Percentiles rank a stretch among this genome's conserved stretches.
These are phyloP conservation scores for Sepiola atlantica DNA, from an alignment of 2,888 invertebrate species.

Conservation along the genomic window DNA sequence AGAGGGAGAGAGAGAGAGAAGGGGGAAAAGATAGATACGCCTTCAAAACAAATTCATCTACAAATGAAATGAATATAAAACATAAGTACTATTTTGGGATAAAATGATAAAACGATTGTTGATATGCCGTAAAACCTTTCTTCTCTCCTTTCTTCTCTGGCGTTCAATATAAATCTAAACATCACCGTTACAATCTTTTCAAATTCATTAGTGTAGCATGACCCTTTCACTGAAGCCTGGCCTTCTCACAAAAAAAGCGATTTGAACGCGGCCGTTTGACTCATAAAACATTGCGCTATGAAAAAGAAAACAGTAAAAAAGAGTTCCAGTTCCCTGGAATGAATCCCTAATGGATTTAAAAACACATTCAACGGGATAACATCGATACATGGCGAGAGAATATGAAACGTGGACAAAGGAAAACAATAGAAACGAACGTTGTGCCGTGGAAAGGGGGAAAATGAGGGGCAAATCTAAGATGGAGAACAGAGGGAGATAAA, in stretches of 20 bases:
- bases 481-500: not conserved
- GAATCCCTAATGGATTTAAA: slow-evolving; percentile 12
- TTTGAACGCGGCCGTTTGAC: not conserved
- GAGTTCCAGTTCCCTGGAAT: not conserved
- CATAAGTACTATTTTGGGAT: too few species aligned
- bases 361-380: not conserved
- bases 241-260: not conserved
- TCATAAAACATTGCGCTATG: not conserved
- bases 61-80: too few species aligned
- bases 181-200: not conserved
- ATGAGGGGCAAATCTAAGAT: not conserved
- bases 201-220: not conserved
- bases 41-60: too few species aligned
- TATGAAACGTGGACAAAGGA: not conserved
- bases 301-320: not conserved
- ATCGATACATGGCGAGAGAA: not conserved
- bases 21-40: too few species aligned
- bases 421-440: not conserved
- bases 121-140: too few species aligned
- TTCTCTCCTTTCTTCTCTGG: not conserved
- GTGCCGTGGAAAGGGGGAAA: not conserved
- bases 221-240: not conserved
- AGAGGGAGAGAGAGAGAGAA: too few species aligned
- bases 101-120: too few species aligned
- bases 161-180: not conserved